Conservation (phyloP, 2,888 invertebrate genomes). For the Spicauda simplicius region DNA sequence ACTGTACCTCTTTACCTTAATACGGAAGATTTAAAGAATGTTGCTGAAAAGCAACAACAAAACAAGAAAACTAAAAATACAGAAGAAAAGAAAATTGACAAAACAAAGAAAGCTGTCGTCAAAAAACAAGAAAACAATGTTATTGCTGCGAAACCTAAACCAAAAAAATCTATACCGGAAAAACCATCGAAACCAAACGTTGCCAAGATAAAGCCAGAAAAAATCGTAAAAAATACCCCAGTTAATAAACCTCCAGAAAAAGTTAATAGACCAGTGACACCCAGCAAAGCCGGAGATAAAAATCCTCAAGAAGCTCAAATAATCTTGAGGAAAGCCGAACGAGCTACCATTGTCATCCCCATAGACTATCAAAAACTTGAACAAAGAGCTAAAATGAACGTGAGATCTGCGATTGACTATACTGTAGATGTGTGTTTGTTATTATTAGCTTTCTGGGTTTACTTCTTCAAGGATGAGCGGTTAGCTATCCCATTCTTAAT, state of each 20-base stretch:
- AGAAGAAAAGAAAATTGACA: slow-evolving; percentile 42
- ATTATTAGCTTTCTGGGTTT: slow-evolving; percentile 91
- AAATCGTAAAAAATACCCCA: slow-evolving; percentile 36
- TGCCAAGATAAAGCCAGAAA: slow-evolving; percentile 29
- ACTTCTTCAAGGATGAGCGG: slow-evolving; percentile 91
- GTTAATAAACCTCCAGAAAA: slow-evolving; percentile 39
- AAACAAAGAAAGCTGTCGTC: slow-evolving; percentile 47
- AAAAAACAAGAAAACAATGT: slow-evolving; percentile 53
- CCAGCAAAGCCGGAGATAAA: slow-evolving; percentile 42
- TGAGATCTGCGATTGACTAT: slow-evolving; percentile 89
- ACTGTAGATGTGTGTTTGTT: slow-evolving; percentile 90
- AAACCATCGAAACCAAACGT: slow-evolving; percentile 41
- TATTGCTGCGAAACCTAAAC: slow-evolving; percentile 47
- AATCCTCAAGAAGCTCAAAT: slow-evolving; percentile 60
- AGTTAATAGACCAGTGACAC: slow-evolving; percentile 39
- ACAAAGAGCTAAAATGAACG: slow-evolving; percentile 87
- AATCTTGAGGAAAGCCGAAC: slow-evolving; percentile 69
- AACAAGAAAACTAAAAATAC: slow-evolving; percentile 55
- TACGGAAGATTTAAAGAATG: slow-evolving; percentile 86
- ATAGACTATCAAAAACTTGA: slow-evolving; percentile 84
- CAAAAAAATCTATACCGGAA: slow-evolving; percentile 44
- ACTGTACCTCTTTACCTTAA: slow-evolving; percentile 84
- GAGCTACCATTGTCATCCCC: slow-evolving; percentile 77
- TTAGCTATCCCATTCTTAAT: slow-evolving; percentile 92
- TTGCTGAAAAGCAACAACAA: slow-evolving; percentile 79